phyloP scores from a whole-genome alignment of 1,140 invertebrate species.

The Halictus rubicundus region DNA sequence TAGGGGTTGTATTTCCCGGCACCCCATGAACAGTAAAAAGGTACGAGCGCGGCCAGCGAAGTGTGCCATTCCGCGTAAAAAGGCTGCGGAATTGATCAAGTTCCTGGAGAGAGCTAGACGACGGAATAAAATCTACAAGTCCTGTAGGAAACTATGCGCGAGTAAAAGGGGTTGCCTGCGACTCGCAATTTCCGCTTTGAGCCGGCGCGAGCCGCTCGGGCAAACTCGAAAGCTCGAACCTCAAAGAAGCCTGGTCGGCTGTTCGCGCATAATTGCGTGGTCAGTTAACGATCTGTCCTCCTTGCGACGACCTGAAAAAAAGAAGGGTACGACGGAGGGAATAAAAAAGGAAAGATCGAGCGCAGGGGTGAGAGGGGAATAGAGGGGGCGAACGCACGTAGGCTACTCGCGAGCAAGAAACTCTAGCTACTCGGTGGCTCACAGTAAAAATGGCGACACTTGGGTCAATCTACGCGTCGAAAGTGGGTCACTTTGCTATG shows the following conservation, averaged over 20 bases:
- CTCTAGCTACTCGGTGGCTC: constrained; percentile 26
- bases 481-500: constrained; percentile 70
- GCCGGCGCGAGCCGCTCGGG: background rate
- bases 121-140: background rate
- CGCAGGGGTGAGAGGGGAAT: too few relatives aligned
- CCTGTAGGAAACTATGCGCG: background rate
- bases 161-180: too few relatives aligned
- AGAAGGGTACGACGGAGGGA: constrained; percentile 5
- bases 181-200: constrained; percentile 30
- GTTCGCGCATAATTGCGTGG: constrained; percentile 46
- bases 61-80: background rate
- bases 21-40: too few relatives aligned
- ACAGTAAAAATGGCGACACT: constrained; percentile 59
- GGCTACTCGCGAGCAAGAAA: too few relatives aligned
- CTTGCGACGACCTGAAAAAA: constrained; percentile 45
- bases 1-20: too few relatives aligned
- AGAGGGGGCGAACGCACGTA: background rate
- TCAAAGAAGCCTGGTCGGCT: constrained; percentile 25
- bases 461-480: constrained; percentile 69
- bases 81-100: background rate
- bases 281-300: constrained; percentile 48
- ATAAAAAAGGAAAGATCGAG: constrained; percentile 23
- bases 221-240: constrained; percentile 2
- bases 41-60: too few relatives aligned
- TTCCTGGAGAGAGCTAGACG: background rate